Evolutionary conservation across 1,140 invertebrate genomes (phyloP), one percentile per base, ranked within the genome.

Genomic region (Lepidotrigona ventralis): DNA sequence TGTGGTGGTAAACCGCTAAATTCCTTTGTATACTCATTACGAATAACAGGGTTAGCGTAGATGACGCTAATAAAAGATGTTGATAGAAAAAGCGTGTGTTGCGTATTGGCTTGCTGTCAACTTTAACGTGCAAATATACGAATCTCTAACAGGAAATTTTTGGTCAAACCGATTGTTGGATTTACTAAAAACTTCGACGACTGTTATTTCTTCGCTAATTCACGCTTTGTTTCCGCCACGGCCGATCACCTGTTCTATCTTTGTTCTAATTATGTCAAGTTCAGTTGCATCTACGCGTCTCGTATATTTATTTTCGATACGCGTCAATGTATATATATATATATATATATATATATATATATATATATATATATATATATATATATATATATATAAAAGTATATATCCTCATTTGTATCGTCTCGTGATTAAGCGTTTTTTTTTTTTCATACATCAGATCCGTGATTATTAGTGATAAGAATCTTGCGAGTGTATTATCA

Each of bases 161-260:
- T 53, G n/a, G n/a, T n/a, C n/a, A n/a, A n/a, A n/a, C 11, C 46
- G 0, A 23, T 53, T 6, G 3, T 12, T 53, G 1, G 8, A 12
- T n/a, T 19, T 1, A 4, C 17, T n/a, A n/a, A 9, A 46, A 46
- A 21, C 14, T 14, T 39, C 8, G 12, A 14, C 17, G 21, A 66
- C 19, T 71, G 39, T n/a, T 53, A n/a, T 70, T 60, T 64, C 8
- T 56, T 53, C n/a, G 14, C 19, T 73, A 56, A 83, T 53, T 69
- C 66, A 53, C 53, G 79, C 33, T 58, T 71, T 56, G 54, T 29
- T 85, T 64, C 69, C 46, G 23, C 33, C 79, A 76, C 72, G 79
- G 68, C 66, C 83, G 79, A 85, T 81, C 73, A 77, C 46, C 79
- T 58, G 23, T 75, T 77, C 60, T 17, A 73, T 69, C 53, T 60